These are phyloP conservation scores for Gymnobelideus leadbeateri DNA, from an alignment of 2,113 vertebrate genomes.

Conservation along the genomic window DNA sequence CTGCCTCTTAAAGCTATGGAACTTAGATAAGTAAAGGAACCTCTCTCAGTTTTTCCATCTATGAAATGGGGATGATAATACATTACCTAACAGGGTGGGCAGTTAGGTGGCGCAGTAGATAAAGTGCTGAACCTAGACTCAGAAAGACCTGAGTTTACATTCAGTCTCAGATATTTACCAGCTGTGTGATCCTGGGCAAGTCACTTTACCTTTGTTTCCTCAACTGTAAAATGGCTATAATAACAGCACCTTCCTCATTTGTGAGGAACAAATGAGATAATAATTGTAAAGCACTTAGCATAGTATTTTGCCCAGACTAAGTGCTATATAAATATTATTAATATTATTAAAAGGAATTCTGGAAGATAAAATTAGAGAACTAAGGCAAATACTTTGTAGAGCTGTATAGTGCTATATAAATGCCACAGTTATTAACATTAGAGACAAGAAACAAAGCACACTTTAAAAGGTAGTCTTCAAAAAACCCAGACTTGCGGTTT, in stretches of 20 bases:
- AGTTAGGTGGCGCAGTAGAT: background rate
- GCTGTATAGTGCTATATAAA: constrained; percentile 10
- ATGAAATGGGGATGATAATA: background rate
- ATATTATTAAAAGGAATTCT: background rate
- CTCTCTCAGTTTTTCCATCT: background rate
- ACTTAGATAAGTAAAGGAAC: background rate
- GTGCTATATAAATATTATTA: background rate
- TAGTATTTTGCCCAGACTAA: background rate
- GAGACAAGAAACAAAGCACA: background rate
- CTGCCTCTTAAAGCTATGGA: background rate
- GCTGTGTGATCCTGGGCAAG: background rate
- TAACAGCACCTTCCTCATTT: background rate
- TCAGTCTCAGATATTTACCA: background rate
- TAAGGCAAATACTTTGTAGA: background rate
- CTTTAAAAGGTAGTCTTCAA: constrained; percentile 38
- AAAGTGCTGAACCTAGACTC: background rate
- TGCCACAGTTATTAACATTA: background rate
- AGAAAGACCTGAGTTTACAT: background rate
- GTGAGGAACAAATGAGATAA: background rate
- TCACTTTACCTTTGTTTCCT: background rate
- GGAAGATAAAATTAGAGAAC: background rate
- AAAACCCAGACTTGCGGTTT: constrained; percentile 16
- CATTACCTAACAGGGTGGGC: background rate
- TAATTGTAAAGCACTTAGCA: background rate
- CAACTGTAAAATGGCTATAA: background rate